Evolutionary conservation across 2,797 vertebrate species (phyloP).

Genomic region (Sebastiscus albofasciatus): DNA sequence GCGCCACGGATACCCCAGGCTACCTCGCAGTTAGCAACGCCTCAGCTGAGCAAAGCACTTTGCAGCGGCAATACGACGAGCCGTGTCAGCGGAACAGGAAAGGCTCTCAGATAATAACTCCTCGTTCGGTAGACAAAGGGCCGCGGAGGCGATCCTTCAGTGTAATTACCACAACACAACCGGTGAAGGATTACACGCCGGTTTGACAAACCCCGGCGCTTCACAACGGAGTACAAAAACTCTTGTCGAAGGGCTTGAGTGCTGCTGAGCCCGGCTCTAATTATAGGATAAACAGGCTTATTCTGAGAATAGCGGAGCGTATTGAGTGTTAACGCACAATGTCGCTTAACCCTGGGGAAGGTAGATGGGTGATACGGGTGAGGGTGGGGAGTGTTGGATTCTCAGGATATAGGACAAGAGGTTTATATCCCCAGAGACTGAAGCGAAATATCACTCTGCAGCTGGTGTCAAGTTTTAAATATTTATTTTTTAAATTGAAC

Average conservation of each 20-base stretch:
- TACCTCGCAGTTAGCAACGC: slow-evolving; percentile 64
- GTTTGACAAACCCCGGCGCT: slow-evolving; percentile 56
- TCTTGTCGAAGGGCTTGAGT: slow-evolving; percentile 66
- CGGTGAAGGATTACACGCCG: slow-evolving; percentile 61
- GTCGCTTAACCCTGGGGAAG: slow-evolving; percentile 56
- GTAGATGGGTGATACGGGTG: slow-evolving; percentile 40
- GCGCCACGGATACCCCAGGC: slow-evolving; percentile 46
- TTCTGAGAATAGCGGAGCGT: slow-evolving; percentile 58
- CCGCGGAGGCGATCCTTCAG: slow-evolving; percentile 47
- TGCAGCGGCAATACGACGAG: slow-evolving; percentile 41
- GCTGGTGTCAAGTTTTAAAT: background rate
- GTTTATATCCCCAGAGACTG: background rate
- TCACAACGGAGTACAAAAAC: slow-evolving; percentile 69
- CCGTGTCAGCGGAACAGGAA: slow-evolving; percentile 62
- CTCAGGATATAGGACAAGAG: slow-evolving; percentile 24
- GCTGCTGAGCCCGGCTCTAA: slow-evolving; percentile 73
- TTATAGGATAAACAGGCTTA: slow-evolving; percentile 84
- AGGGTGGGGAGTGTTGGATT: slow-evolving; percentile 15
- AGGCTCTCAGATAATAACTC: slow-evolving; percentile 65
- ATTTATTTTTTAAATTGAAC: background rate
- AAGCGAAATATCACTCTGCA: background rate
- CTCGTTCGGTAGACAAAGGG: slow-evolving; percentile 61
- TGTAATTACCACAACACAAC: slow-evolving; percentile 71
- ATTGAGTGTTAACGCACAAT: slow-evolving; percentile 68
- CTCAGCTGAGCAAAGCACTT: slow-evolving; percentile 63